These are phyloP conservation scores for Diorhabda sublineata DNA, from an alignment of 1,140 invertebrate species.

Conservation along the genomic window DNA sequence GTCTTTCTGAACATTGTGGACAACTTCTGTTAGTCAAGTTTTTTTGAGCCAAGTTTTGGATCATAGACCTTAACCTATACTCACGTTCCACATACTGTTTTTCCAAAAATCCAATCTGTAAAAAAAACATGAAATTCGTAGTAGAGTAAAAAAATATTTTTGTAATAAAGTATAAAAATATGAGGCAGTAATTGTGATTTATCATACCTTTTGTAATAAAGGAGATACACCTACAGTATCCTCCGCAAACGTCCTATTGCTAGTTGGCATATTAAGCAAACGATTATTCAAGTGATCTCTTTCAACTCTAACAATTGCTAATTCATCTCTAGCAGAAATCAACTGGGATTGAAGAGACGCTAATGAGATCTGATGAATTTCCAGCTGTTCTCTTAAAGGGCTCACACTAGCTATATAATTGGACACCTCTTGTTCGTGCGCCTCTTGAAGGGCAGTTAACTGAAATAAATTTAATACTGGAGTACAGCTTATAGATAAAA, in stretches of 20 bases:
- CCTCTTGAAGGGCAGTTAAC: constrained; percentile 70
- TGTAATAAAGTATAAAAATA: too few relatives aligned
- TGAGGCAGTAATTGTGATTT: background rate
- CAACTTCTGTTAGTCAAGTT: constrained; percentile 40
- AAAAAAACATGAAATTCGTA: constrained; percentile 9
- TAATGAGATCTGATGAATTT: constrained; percentile 52
- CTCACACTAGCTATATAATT: constrained; percentile 55
- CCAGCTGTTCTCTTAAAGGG: constrained; percentile 55
- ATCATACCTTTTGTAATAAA: constrained; percentile 25
- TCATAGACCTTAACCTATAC: constrained; percentile 43
- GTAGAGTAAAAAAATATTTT: background rate
- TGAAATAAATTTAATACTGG: constrained; percentile 37
- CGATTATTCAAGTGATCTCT: constrained; percentile 56
- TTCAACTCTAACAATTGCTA: constrained; percentile 54
- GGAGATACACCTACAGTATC: constrained; percentile 19
- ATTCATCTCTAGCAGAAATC: constrained; percentile 53
- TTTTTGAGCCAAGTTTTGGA: constrained; percentile 44
- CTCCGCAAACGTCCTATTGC: constrained; percentile 4
- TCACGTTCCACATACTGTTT: constrained; percentile 47
- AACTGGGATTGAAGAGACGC: constrained; percentile 55
- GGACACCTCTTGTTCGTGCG: constrained; percentile 71
- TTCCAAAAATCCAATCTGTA: constrained; percentile 45
- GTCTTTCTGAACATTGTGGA: constrained; percentile 43
- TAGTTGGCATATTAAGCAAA: constrained; percentile 22
- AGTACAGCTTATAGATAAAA: too few relatives aligned